Evolutionary conservation across 2,113 vertebrate genomes (phyloP).

Genomic region (Pseudorhombus dupliciocellatus): DNA sequence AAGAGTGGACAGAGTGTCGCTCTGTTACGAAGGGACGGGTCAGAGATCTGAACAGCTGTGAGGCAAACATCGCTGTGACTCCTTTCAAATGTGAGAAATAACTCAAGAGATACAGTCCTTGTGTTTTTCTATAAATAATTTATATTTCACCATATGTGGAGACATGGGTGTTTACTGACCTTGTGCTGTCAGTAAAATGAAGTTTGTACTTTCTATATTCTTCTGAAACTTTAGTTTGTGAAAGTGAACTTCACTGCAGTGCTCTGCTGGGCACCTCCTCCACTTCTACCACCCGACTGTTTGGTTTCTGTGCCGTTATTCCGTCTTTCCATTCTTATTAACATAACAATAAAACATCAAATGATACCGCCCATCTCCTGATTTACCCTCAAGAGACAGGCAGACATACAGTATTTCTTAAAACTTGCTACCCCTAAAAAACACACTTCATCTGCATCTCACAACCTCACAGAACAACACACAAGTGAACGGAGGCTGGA

Average conservation of each 20-base stretch:
- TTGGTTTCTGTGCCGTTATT: constrained; percentile 5
- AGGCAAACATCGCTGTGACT: not conserved
- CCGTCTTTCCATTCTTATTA: constrained; percentile 7
- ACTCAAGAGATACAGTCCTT: not conserved
- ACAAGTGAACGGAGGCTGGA: not conserved
- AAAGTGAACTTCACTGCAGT: not conserved
- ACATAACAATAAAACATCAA: constrained; percentile 5
- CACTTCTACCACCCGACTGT: not conserved
- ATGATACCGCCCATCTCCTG: not conserved
- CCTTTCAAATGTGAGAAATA: not conserved
- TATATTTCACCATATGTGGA: too few relatives aligned
- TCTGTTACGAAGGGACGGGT: not conserved
- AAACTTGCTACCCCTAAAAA: not conserved
- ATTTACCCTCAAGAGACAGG: not conserved
- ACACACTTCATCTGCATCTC: not conserved
- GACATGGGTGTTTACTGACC: not conserved
- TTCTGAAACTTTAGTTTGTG: not conserved
- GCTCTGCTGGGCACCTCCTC: not conserved
- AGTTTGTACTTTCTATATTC: not conserved
- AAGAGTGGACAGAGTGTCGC: too few relatives aligned
- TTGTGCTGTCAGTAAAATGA: not conserved
- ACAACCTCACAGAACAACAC: not conserved
- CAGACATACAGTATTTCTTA: not conserved
- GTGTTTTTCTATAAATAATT: not conserved
- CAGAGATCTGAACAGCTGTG: not conserved